phyloP scores from a whole-genome alignment of 1,140 invertebrate species.

The Procambarus clarkii region DNA sequence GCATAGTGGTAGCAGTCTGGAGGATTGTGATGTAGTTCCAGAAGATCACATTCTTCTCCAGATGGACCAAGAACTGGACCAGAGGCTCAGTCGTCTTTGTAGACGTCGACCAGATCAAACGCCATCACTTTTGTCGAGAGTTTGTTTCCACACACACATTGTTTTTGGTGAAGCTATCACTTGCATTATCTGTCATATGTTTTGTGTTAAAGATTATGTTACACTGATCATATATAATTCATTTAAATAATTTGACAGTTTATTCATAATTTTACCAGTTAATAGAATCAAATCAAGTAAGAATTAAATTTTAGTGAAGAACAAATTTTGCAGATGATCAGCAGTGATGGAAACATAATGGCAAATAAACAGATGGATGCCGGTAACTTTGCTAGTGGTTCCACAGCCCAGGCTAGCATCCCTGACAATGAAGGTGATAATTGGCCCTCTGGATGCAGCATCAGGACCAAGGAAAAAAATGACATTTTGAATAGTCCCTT shows the following conservation, averaged over 20 bases:
- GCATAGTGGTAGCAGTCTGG: background rate
- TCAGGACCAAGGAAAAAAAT: background rate
- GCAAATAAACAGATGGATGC: background rate
- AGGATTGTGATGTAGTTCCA: background rate
- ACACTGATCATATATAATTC: too few relatives aligned
- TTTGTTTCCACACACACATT: too few relatives aligned
- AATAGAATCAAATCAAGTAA: background rate
- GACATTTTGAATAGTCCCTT: background rate
- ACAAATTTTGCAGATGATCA: background rate
- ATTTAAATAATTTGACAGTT: background rate
- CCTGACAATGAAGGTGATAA: background rate
- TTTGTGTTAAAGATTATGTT: too few relatives aligned
- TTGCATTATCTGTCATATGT: too few relatives aligned
- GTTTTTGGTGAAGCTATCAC: too few relatives aligned
- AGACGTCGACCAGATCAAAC: background rate
- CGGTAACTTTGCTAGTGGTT: background rate
- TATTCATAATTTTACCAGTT: background rate
- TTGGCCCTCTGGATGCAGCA: too few relatives aligned
- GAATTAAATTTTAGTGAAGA: background rate
- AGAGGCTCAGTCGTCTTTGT: constrained; percentile 6
- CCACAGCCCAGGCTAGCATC: background rate
- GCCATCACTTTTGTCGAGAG: background rate
- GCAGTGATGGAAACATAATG: background rate
- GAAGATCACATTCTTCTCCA: background rate
- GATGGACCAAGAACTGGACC: constrained; percentile 33